Conservation (phyloP, 2,888 invertebrate genomes). For the Horisme vitalbata region DNA sequence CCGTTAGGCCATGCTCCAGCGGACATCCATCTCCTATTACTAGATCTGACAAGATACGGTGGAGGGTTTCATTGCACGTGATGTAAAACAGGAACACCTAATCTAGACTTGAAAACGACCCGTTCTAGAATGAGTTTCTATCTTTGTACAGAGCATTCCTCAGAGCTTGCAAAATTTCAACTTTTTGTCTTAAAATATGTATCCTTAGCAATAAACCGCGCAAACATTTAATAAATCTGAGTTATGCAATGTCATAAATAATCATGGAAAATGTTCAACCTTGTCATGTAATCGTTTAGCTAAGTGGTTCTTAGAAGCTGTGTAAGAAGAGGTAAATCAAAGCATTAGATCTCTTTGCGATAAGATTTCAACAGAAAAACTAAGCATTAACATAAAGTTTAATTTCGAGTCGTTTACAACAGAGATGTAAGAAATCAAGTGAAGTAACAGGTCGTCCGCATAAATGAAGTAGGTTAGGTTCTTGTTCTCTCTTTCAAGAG, state of each 20-base stretch:
- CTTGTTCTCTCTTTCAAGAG: conserved; percentile 37
- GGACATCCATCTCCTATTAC: conserved; percentile 67
- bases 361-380: conserved; percentile 14
- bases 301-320: conserved; percentile 34
- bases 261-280: conserved; percentile 43
- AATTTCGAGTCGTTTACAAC: conserved; percentile 23
- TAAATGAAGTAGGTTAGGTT: conserved; percentile 36
- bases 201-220: conserved; percentile 15
- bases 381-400: conserved; percentile 21
- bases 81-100: conserved; percentile 16
- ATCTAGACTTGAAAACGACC: conserved; percentile 10
- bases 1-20: conserved; percentile 72
- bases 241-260: conserved; percentile 33
- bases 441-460: conserved; percentile 31
- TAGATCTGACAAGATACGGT: conserved; percentile 36
- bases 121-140: neutral
- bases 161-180: neutral
- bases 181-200: conserved; percentile 18
- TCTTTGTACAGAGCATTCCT: neutral
- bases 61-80: conserved; percentile 17
- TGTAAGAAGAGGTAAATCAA: neutral
- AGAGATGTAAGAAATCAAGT: conserved; percentile 29
- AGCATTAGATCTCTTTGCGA: too few species aligned
- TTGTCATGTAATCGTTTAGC: conserved; percentile 37
- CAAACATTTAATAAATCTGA: conserved; percentile 34